phyloP scores from a whole-genome alignment of 2,797 vertebrate genomes.

The Lepidocolaptes lacrymiger region DNA sequence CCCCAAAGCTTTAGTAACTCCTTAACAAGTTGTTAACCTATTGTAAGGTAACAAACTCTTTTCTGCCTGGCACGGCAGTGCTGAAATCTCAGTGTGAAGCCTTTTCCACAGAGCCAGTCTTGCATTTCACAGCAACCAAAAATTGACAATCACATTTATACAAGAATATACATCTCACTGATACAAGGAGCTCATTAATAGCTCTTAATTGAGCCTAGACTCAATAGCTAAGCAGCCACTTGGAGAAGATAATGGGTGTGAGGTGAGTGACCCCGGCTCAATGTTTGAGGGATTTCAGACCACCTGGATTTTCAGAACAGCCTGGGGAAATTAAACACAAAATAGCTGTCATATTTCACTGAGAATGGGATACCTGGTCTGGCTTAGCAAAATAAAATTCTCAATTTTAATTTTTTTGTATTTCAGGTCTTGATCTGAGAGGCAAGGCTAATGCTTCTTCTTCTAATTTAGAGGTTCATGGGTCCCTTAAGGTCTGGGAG shows the following conservation, averaged over 20 bases:
- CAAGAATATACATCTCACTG: not conserved
- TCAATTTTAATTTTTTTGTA: not conserved
- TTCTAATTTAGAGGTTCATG: not conserved
- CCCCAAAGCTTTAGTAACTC: not conserved
- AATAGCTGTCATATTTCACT: not conserved
- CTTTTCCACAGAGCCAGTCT: not conserved
- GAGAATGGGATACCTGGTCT: not conserved
- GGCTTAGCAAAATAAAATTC: not conserved
- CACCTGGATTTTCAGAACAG: slow-evolving; percentile 24
- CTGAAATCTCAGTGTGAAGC: slow-evolving; percentile 29
- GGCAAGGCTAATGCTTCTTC: not conserved
- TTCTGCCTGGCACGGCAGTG: slow-evolving; percentile 23
- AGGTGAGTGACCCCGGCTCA: slow-evolving; percentile 32
- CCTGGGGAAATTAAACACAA: slow-evolving; percentile 25
- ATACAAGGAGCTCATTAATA: slow-evolving; percentile 54
- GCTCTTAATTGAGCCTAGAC: slow-evolving; percentile 40
- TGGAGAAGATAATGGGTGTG: slow-evolving; percentile 28
- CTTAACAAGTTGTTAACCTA: not conserved
- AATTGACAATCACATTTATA: slow-evolving; percentile 19
- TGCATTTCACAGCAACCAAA: slow-evolving; percentile 24
- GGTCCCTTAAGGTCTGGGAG: not conserved
- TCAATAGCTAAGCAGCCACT: slow-evolving; percentile 22
- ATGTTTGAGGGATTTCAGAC: not conserved
- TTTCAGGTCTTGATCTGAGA: not conserved
- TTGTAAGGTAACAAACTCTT: not conserved